Percentiles rank a stretch among this genome's conserved stretches.
Evolutionary conservation across 2,797 vertebrate species (phyloP).

Genomic region (Tamandua tetradactyla): DNA sequence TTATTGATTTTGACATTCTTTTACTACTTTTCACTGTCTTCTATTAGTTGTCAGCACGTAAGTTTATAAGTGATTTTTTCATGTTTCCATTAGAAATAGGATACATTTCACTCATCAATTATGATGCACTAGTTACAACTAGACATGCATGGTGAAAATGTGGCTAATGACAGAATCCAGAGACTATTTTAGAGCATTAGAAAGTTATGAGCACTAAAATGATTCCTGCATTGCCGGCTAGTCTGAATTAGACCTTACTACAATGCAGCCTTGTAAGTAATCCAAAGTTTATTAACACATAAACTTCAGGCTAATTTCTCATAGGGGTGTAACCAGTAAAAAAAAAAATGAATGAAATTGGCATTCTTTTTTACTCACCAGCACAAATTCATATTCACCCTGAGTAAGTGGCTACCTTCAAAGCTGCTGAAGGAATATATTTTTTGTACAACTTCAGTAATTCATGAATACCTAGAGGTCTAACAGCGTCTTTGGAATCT

Average conservation of each 20-base stretch:
- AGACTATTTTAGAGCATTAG: neutral
- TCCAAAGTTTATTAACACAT: neutral
- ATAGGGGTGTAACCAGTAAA: neutral
- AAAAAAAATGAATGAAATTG: neutral
- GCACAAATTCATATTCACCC: neutral
- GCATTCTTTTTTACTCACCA: neutral
- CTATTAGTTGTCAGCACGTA: neutral
- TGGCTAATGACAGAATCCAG: neutral
- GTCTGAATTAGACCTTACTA: neutral
- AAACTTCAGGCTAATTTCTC: neutral
- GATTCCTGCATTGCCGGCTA: neutral
- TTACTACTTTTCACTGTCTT: neutral
- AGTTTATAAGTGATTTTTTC: neutral
- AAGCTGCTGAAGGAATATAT: neutral
- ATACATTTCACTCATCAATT: neutral
- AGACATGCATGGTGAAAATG: neutral
- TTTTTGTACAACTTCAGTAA: slow-evolving; percentile 24
- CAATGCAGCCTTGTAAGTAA: neutral
- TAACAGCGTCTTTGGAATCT: neutral
- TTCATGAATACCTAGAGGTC: neutral
- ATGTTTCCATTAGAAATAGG: neutral
- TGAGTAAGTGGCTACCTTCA: neutral
- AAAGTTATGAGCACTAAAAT: neutral
- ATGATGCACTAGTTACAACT: neutral
- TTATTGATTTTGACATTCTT: neutral